Percentiles rank a stretch among this genome's conserved stretches.
Conservation (phyloP, 2,113 vertebrate species). For the Piprites chloris region DNA sequence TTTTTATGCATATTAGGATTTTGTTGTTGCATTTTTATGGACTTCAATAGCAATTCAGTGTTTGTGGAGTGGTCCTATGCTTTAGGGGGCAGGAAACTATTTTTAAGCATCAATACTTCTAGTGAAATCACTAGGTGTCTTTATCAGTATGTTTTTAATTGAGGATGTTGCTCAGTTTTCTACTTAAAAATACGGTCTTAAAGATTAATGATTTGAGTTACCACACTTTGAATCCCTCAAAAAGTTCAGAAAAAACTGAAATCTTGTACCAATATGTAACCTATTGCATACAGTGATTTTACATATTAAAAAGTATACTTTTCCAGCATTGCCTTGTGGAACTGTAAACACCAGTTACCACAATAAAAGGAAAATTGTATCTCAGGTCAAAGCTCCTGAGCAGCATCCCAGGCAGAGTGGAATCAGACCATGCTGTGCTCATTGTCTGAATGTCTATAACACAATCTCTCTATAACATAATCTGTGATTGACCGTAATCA, state of each 20-base stretch:
- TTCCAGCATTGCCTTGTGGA: neutral
- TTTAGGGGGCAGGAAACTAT: neutral
- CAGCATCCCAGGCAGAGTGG: neutral
- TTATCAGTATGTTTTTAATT: neutral
- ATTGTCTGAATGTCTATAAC: neutral
- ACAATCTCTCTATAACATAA: neutral
- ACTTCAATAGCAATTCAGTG: neutral
- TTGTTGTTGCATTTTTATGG: neutral
- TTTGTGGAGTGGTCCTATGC: rapidly evolving
- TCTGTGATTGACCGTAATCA: neutral
- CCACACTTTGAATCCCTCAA: neutral
- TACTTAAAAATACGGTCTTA: neutral
- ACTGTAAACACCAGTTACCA: neutral
- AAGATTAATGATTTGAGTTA: neutral
- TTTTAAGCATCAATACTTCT: neutral
- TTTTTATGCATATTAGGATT: neutral
- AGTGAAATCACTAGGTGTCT: neutral
- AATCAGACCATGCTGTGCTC: neutral
- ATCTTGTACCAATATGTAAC: neutral
- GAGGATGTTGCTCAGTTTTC: neutral
- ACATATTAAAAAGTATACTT: neutral
- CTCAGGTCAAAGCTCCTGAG: neutral
- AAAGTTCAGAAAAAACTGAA: neutral
- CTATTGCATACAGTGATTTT: neutral
- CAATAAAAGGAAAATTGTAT: neutral